Evolutionary conservation across 1,140 invertebrate species (phyloP).

Genomic region (Philotrypesis tridentata): DNA sequence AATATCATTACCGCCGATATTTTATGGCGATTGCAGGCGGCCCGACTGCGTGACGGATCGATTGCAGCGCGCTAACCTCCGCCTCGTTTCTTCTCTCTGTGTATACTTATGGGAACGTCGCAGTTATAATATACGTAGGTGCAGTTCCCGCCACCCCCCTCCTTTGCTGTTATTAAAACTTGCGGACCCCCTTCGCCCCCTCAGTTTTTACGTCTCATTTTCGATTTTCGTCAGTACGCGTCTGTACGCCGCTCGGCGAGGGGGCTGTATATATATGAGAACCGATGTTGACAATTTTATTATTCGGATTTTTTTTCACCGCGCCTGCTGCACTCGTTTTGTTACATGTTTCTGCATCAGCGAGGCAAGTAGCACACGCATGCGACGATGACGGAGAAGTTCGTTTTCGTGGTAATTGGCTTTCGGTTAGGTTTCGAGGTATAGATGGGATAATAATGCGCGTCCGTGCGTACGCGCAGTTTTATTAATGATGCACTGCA

Average conservation of each 20-base stretch:
- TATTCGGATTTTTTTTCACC: background rate
- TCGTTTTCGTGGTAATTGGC: constrained; percentile 7
- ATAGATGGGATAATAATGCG: constrained; percentile 11
- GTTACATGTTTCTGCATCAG: background rate
- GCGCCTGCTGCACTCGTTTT: background rate
- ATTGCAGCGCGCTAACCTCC: constrained; percentile 51
- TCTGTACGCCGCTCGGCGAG: no score
- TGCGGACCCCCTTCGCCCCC: constrained; percentile 9
- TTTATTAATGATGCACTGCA: constrained; percentile 2
- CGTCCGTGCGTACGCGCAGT: background rate
- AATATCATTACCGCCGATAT: constrained; percentile 64
- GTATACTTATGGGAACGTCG: background rate
- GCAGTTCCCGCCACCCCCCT: background rate
- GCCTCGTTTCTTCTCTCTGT: no score
- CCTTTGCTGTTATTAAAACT: constrained; percentile 37
- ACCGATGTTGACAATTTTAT: constrained; percentile 10
- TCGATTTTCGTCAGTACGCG: background rate
- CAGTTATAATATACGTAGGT: background rate
- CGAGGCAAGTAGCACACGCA: background rate
- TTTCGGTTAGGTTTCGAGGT: background rate
- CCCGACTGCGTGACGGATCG: constrained; percentile 64
- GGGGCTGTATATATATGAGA: no score
- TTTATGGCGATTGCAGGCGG: constrained; percentile 56
- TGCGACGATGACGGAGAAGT: background rate
- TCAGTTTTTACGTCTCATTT: constrained; percentile 9